Percentiles rank a stretch among this genome's conserved stretches.
phyloP scores from a whole-genome alignment of 2,113 vertebrate genomes.

The Sminthopsis crassicaudata region DNA sequence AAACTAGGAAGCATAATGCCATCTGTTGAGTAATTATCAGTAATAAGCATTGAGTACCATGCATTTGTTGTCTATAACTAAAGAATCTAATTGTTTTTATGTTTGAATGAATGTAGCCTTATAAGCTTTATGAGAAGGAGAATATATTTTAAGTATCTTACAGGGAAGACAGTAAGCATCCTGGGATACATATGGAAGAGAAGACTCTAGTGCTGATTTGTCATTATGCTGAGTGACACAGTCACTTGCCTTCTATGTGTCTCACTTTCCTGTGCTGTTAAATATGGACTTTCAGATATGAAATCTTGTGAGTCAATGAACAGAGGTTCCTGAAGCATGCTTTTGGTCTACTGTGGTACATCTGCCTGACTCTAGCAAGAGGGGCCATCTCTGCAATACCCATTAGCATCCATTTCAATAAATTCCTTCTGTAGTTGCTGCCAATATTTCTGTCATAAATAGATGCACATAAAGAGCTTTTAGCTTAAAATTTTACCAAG shows the following conservation, averaged over 20 bases:
- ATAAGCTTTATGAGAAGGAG: neutral
- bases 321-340: conserved; percentile 9
- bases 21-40: conserved; percentile 27
- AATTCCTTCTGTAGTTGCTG: conserved; percentile 33
- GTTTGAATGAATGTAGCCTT: neutral
- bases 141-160: conserved; percentile 31
- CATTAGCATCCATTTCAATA: conserved; percentile 32
- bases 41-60: neutral
- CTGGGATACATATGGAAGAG: neutral
- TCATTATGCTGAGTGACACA: neutral
- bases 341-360: conserved; percentile 1
- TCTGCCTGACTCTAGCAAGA: conserved; percentile 10
- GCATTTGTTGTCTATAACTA: conserved; percentile 25
- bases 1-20: conserved; percentile 6
- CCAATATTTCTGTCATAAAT: conserved; percentile 33
- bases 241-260: neutral
- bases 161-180: neutral
- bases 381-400: neutral
- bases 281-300: neutral
- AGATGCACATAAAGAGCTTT: conserved; percentile 18
- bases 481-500: conserved; percentile 32
- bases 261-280: neutral
- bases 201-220: neutral
- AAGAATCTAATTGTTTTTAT: conserved; percentile 34
- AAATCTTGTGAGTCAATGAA: conserved; percentile 2